phyloP scores from a whole-genome alignment of 2,113 vertebrate genomes.

The Oenanthe oenanthe region DNA sequence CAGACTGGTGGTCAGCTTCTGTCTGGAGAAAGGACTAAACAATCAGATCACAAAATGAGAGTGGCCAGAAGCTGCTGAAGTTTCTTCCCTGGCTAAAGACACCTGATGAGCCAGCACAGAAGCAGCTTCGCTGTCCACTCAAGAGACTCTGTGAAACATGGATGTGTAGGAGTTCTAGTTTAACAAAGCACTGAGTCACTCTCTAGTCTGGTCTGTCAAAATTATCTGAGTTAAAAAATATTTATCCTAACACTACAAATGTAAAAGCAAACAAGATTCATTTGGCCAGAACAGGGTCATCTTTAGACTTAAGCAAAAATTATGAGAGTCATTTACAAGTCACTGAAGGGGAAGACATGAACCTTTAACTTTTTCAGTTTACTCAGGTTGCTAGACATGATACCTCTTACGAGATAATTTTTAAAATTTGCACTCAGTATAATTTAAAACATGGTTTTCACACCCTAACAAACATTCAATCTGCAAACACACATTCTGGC shows the following conservation, averaged over 20 bases:
- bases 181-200: not conserved
- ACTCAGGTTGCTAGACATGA: not conserved
- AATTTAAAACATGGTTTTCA: not conserved
- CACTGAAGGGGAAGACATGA: not conserved
- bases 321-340: not conserved
- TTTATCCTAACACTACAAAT: not conserved
- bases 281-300: not conserved
- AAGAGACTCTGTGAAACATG: not conserved
- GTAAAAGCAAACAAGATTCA: not conserved
- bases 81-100: not conserved
- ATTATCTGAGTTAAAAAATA: not conserved
- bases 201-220: not conserved
- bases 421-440: not conserved
- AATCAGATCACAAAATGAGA: not conserved
- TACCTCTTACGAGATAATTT: not conserved
- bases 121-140: not conserved
- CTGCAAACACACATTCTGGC: not conserved
- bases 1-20: not conserved
- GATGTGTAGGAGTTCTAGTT: not conserved
- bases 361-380: not conserved
- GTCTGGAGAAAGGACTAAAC: not conserved
- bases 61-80: not conserved
- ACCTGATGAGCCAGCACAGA: not conserved
- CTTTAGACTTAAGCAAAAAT: not conserved
- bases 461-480: not conserved